Base-by-base conservation (phyloP, 2,113 vertebrate species). In the Paradoxurus hermaphroditus region DNA sequence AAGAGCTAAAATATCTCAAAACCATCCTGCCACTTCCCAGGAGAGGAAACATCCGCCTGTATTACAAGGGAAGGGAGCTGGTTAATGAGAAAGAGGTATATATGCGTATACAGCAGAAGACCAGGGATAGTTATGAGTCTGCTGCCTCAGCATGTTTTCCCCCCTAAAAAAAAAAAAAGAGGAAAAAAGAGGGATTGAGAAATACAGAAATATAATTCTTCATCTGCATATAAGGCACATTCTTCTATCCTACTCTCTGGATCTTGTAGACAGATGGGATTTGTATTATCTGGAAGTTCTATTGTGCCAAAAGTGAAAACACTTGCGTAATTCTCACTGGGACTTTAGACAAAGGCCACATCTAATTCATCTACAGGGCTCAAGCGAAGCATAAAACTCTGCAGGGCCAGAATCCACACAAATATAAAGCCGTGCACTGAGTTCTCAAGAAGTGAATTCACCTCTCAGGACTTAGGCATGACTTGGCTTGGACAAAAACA, bases 1-100 rank as follows among this genome's bases (percentile, higher is more conserved):
- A 68, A 83, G 83, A 89, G 73, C 73, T 23, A 62, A 97, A 94
- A n/a, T 77, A 86, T 19, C 59, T 91, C 67, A 84, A 85, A 86
- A 36, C 36, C 41, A 84, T 31, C 77, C 91, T 72, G 79, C 72
- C 39, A 29, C 62, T 62, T 68, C 68, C 85, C 23, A 12, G n/a
- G 39, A 10, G 39, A 23, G 49, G 31, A 77, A 46, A 53, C 31
- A 89, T 13, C 31, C 25, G 25, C 31, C 36, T 23, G 63, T 31
- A 49, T 65, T 23, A 83, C 7, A 72, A 46, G 29, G 39, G 31
- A 78, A 62, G 31, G 34, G 53, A 19, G 7, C 25, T 0, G 16
- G 16, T 39, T 31, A 27, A 73, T 5, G 4, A 75, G 46, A 63
- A 92, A 85, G 23, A 82, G 12, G 25, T 1, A 16, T 53, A n/a